Base-by-base conservation (phyloP, 1,140 invertebrate genomes). In the Diorhabda carinulata region DNA sequence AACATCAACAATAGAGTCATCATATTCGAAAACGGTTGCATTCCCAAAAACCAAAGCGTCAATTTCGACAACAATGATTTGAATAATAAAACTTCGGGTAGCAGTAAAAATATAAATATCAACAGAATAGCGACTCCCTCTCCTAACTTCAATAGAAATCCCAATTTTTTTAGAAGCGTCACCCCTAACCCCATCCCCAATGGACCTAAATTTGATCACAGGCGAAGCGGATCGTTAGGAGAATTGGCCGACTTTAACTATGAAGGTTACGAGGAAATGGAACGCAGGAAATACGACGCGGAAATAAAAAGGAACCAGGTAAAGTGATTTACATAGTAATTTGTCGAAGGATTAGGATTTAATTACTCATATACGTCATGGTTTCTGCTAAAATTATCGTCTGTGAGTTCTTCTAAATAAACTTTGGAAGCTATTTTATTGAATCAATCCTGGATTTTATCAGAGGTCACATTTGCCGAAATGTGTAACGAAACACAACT, bases 61-160 rank as follows among this genome's bases (percentile, higher is more conserved):
- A 77, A 77, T 70, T 68, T 75, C 52, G 77, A 78, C 8, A 72
- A 77, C 44, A 79, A 80, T 64, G 79, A 81, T 57, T 64, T 78
- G 62, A 79, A 79, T 67, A 79, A 77, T 63, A 79, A 78, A 69
- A 71, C 61, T 4, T 73, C 72, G 45, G 70, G 62, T 59, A 47
- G 61, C 7, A 77, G 73, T 45, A 78, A 77, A 63, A 79, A 79
- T 66, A 71, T 77, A n/a, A 78, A 80, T 57, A 43, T 73, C 9
- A 76, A 73, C 64, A 75, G 74, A 64, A 61, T 74, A 7, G 69
- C 72, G 79, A 84, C 80, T 9, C 83, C 84, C 0, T 85, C 84
- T 61, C 83, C 85, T 1, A 83, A 82, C 47, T 86, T 83, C 68
- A 84, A 86, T 76, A 80, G 85, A 3, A 86, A 86, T 77, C 84